A percentile compares a stretch with the other conserved stretches of the same genome.
These are phyloP conservation scores for Epinephelus fuscoguttatus DNA, from an alignment of 2,113 vertebrate genomes.

Conservation along the genomic window DNA sequence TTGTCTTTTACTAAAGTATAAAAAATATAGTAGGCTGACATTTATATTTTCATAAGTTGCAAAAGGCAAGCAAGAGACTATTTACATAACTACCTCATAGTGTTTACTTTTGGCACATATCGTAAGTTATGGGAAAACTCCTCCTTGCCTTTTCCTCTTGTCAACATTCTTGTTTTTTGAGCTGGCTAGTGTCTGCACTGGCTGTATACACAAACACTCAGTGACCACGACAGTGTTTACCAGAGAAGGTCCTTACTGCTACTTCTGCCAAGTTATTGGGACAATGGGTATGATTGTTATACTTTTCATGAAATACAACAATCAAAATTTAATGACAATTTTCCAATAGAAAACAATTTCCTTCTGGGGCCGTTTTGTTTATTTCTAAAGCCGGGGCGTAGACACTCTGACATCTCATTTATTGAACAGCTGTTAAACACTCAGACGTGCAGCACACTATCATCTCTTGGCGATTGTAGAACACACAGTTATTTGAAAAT, in stretches of 20 bases:
- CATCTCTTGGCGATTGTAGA: not conserved
- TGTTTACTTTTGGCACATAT: not conserved
- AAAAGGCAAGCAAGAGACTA: no score
- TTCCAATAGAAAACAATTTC: conserved; percentile 13
- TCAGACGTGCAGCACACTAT: not conserved
- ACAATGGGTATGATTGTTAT: conserved; percentile 12
- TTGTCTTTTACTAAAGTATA: not conserved
- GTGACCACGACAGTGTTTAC: not conserved
- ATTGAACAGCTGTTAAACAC: not conserved
- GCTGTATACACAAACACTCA: not conserved
- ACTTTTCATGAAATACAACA: conserved; percentile 1
- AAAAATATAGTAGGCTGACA: not conserved
- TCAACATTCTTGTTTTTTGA: not conserved
- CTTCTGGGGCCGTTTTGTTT: not conserved
- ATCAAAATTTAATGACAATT: conserved; percentile 18
- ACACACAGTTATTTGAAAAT: not conserved
- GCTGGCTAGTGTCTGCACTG: not conserved
- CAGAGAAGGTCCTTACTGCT: not conserved
- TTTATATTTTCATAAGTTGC: not conserved
- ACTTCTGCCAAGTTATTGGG: not conserved
- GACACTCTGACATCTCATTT: conserved; percentile 6
- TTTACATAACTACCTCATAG: not conserved
- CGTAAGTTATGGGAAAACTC: not conserved
- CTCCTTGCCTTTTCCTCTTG: not conserved
- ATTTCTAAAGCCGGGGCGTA: not conserved